A percentile compares a stretch with the other conserved stretches of the same genome.
These are phyloP conservation scores for Gandaritis pyraliata DNA, from an alignment of 2,888 invertebrate species.

Conservation along the genomic window DNA sequence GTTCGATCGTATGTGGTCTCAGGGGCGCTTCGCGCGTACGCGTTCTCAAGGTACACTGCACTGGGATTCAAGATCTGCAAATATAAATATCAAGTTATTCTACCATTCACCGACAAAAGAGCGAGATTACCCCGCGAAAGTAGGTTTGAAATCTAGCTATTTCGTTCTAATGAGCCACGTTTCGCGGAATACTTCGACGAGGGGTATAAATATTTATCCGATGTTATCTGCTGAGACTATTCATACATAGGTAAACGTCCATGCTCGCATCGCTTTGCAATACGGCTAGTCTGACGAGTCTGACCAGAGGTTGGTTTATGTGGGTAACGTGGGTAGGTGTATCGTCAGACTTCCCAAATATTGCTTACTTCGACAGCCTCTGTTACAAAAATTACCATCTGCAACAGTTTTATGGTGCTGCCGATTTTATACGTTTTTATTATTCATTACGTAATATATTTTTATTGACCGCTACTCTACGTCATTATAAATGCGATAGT, in stretches of 20 bases:
- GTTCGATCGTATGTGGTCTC: conserved; percentile 67
- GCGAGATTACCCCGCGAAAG: neutral
- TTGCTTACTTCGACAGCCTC: conserved; percentile 2
- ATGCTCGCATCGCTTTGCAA: neutral
- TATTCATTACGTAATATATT: neutral
- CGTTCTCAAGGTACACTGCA: conserved; percentile 56
- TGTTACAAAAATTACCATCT: neutral
- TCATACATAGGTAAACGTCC: neutral
- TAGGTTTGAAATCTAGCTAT: neutral
- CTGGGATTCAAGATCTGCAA: conserved; percentile 77
- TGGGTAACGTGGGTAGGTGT: neutral
- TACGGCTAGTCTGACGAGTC: conserved; percentile 1
- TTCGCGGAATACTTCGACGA: conserved; percentile 5
- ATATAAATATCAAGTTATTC: conserved; percentile 46
- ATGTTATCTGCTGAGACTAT: conserved; percentile 5
- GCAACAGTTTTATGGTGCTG: neutral
- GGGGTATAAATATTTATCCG: conserved; percentile 10
- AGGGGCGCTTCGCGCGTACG: conserved; percentile 67
- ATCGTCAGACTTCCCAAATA: neutral
- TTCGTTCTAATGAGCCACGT: neutral
- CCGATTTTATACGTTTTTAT: neutral
- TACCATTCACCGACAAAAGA: neutral
- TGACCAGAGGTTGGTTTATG: neutral
- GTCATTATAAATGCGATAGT: conserved; percentile 12
- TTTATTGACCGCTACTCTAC: neutral